phyloP scores from a whole-genome alignment of 2,797 vertebrate genomes.

The Argentina silus region DNA sequence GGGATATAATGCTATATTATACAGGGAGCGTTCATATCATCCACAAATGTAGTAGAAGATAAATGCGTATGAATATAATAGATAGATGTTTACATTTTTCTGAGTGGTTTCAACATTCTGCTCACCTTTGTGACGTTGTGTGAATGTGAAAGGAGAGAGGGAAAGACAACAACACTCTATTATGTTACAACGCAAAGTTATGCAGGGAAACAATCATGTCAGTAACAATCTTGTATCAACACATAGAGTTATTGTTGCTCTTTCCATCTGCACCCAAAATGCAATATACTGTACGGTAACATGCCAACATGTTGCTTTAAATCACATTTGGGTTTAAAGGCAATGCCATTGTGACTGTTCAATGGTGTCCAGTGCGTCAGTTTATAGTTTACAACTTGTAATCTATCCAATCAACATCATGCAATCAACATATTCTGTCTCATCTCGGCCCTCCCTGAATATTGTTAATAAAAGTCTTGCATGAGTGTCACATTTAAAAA shows the following conservation, averaged over 20 bases:
- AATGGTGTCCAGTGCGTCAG: not conserved
- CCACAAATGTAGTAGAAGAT: not conserved
- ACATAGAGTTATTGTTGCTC: not conserved
- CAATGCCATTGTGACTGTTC: not conserved
- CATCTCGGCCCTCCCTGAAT: not conserved
- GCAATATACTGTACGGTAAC: not conserved
- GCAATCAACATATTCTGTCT: not conserved
- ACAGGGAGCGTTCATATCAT: not conserved
- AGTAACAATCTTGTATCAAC: not conserved
- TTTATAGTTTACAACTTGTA: not conserved
- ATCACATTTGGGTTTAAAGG: not conserved
- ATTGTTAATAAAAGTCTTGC: not conserved
- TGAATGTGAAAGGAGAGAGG: slow-evolving; percentile 1
- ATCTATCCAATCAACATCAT: not conserved
- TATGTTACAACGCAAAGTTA: not conserved
- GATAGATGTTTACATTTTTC: not conserved
- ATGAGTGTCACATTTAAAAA: too few species aligned
- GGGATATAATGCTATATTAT: not conserved
- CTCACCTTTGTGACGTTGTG: not conserved
- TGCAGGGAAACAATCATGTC: not conserved
- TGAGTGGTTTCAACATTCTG: not conserved
- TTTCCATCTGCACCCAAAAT: not conserved
- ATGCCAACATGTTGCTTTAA: too few species aligned
- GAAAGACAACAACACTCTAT: slow-evolving; percentile 12
- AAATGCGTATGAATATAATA: not conserved